Base-by-base conservation (phyloP, 2,797 vertebrate genomes). In the Chaetophractus vellerosus region DNA sequence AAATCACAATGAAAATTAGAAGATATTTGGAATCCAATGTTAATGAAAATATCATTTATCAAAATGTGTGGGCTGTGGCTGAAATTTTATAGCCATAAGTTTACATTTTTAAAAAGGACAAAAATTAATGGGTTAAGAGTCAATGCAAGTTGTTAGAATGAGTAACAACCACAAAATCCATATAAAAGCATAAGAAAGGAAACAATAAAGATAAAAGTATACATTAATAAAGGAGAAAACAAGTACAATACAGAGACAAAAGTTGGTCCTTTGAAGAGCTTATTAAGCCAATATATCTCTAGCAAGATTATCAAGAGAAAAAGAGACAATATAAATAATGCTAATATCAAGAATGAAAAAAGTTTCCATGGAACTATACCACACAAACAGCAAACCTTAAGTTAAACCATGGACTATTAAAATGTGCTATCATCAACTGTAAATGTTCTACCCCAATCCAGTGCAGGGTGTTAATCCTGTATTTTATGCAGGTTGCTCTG, bases 121-220 rank as follows among this genome's bases (percentile, higher is more conserved):
- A 59, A 79, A 88, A 87, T 18, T 33, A 87, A 50, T 68, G 21
- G 72, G 76, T 28, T 71, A 78, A n/a, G 26, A 76, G 61, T 50
- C 12, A 86, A 45, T 75, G 69, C 26, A 83, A 75, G 45, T 24
- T 64, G 31, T 91, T 61, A 81, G n/a, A 61, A 81, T 33, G 69
- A 82, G 71, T 5, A 86, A 63, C 57, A 72, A 9, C 28, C 55
- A 38, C 26, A 61, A 61, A 90, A 66, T 9, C 18, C 26, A 74
- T 50, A 59, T 50, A 86, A 86, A 89, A 76, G 88, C 12, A 59
- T 23, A 93, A 81, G 63, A 69, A 24, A 80, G 41, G 78, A 91
- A 91, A 38, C 38, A 38, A 78, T 19, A 69, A 33, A 55, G 55
- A 11, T 38, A 33, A 59, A 9, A 74, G n/a, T 74, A 9, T 36